Conservation (phyloP, 2,888 invertebrate species). For the Eilema caniola region DNA sequence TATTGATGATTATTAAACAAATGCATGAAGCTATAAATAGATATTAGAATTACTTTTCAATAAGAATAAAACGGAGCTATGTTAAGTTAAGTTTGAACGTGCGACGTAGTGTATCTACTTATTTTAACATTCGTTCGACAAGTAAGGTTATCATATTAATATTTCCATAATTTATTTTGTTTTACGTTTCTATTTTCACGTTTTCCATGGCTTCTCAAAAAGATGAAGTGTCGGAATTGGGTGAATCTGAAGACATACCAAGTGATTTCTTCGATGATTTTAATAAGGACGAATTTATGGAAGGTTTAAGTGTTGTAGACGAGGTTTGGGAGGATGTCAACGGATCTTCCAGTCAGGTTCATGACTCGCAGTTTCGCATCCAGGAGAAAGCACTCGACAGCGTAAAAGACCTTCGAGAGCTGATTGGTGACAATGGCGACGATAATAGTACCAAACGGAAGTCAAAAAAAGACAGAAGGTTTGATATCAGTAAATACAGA, state of each 20-base stretch:
- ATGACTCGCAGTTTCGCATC: slow-evolving; percentile 47
- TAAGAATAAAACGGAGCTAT: background rate
- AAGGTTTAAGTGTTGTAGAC: slow-evolving; percentile 81
- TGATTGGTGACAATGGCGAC: slow-evolving; percentile 57
- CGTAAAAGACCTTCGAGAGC: slow-evolving; percentile 70
- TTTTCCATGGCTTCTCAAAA: slow-evolving; percentile 49
- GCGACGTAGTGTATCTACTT: background rate
- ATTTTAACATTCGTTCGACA: background rate
- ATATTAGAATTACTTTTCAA: background rate
- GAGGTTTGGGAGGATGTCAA: slow-evolving; percentile 73
- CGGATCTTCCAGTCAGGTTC: slow-evolving; percentile 20
- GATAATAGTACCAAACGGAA: slow-evolving; percentile 18
- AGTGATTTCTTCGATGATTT: slow-evolving; percentile 85
- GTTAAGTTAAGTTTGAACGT: background rate
- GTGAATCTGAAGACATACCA: slow-evolving; percentile 75
- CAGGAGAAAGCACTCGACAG: slow-evolving; percentile 59
- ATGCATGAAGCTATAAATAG: background rate
- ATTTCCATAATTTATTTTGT: slow-evolving; percentile 9
- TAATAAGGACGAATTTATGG: slow-evolving; percentile 78
- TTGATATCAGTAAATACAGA: slow-evolving; percentile 18
- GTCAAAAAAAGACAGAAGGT: background rate
- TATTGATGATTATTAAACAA: too few species aligned
- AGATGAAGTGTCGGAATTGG: slow-evolving; percentile 54
- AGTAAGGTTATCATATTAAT: slow-evolving; percentile 4
- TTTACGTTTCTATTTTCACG: slow-evolving; percentile 14